Evolutionary conservation across 2,113 vertebrate genomes (phyloP).

Genomic region (Leptobrachium leishanense): DNA sequence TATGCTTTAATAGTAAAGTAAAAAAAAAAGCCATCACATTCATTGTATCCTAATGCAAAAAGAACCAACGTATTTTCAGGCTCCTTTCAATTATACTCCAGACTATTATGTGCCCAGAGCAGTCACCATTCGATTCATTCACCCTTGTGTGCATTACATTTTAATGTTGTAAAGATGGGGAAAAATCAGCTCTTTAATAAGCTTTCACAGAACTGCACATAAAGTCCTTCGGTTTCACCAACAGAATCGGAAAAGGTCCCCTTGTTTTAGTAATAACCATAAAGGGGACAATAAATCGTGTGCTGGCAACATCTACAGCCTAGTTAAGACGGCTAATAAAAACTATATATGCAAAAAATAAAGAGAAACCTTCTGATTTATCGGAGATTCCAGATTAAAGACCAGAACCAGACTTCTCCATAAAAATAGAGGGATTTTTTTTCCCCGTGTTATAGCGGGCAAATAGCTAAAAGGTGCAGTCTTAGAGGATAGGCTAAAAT

Average conservation of each 20-base stretch:
- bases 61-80: background rate
- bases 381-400: too few relatives aligned
- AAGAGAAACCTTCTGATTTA: background rate
- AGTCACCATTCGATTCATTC: background rate
- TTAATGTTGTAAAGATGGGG: background rate
- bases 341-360: background rate
- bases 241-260: background rate
- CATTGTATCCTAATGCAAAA: background rate
- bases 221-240: slow-evolving; percentile 3
- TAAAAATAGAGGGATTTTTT: background rate
- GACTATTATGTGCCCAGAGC: background rate
- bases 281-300: background rate
- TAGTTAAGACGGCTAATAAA: background rate
- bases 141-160: background rate
- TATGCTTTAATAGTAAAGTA: too few relatives aligned
- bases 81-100: background rate
- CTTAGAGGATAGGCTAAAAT: too few relatives aligned
- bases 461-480: background rate
- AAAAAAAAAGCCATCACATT: too few relatives aligned
- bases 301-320: background rate
- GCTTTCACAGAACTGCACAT: background rate
- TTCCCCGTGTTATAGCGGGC: background rate
- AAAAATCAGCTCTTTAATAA: background rate
- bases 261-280: background rate
- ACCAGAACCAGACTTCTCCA: background rate